These are phyloP conservation scores for Dissostichus mawsoni DNA, from an alignment of 2,113 vertebrate species.

Conservation along the genomic window DNA sequence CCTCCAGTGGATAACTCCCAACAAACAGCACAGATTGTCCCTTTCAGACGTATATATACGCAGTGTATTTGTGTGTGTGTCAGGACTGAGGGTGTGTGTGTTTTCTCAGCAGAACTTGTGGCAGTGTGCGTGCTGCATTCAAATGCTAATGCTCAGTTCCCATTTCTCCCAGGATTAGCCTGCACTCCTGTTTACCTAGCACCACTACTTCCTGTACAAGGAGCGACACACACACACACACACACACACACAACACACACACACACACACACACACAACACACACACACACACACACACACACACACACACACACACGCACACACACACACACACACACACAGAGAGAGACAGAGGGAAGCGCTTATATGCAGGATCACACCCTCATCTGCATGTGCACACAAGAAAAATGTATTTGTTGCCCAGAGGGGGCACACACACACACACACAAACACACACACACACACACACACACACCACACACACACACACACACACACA, in stretches of 20 bases:
- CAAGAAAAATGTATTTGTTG: conserved; percentile 30
- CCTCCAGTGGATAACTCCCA: neutral
- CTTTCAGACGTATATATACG: neutral
- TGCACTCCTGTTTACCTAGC: conserved; percentile 58
- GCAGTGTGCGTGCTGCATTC: conserved; percentile 40
- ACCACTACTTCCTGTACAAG: conserved; percentile 27
- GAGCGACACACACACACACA: neutral
- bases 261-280: too few species aligned
- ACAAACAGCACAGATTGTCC: too few species aligned
- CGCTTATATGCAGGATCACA: conserved; percentile 45
- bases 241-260: neutral
- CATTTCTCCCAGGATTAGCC: conserved; percentile 60
- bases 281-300: conserved; percentile 17
- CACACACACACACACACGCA: conserved; percentile 5
- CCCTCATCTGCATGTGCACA: conserved; percentile 48
- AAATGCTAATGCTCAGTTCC: conserved; percentile 67
- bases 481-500: too few species aligned
- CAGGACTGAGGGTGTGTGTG: conserved; percentile 31
- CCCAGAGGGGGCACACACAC: neutral
- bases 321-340: conserved; percentile 14
- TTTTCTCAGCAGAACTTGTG: conserved; percentile 54
- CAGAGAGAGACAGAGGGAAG: neutral
- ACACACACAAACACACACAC: neutral
- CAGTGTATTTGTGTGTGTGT: conserved; percentile 34
- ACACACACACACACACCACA: too few species aligned